Evolutionary conservation across 2,797 vertebrate species (phyloP).

Genomic region (Phoebastria nigripes): DNA sequence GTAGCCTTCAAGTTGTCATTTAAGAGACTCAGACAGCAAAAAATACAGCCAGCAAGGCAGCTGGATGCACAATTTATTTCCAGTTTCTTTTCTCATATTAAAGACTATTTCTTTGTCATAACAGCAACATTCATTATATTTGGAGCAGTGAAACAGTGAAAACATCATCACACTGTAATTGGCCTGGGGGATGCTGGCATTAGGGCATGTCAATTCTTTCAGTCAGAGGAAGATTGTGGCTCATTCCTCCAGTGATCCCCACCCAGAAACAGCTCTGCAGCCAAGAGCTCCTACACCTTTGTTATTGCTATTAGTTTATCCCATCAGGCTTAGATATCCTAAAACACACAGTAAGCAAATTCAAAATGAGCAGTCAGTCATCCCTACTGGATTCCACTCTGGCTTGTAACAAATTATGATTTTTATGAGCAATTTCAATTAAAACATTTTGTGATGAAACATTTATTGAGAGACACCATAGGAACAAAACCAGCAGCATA

Average conservation of each 20-base stretch:
- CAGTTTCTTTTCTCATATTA: not conserved
- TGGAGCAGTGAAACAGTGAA: constrained; percentile 8
- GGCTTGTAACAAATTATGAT: not conserved
- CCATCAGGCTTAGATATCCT: not conserved
- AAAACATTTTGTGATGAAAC: constrained; percentile 24
- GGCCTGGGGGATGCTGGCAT: not conserved
- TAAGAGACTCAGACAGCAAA: not conserved
- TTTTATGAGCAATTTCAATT: constrained; percentile 11
- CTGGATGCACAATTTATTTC: not conserved
- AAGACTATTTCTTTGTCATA: not conserved
- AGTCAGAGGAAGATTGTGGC: not conserved
- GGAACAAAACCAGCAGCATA: constrained; percentile 18
- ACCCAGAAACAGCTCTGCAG: not conserved
- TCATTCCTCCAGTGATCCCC: not conserved
- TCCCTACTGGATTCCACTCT: not conserved
- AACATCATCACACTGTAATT: not conserved
- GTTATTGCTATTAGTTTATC: not conserved
- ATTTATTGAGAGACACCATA: not conserved
- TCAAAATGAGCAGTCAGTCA: not conserved
- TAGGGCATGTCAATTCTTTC: not conserved
- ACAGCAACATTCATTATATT: constrained; percentile 2
- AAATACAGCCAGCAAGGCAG: not conserved
- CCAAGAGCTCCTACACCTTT: not conserved
- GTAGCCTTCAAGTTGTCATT: not conserved
- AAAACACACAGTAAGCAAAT: not conserved